Conservation (phyloP, 1,140 invertebrate genomes). For the Sycophila sp. region DNA sequence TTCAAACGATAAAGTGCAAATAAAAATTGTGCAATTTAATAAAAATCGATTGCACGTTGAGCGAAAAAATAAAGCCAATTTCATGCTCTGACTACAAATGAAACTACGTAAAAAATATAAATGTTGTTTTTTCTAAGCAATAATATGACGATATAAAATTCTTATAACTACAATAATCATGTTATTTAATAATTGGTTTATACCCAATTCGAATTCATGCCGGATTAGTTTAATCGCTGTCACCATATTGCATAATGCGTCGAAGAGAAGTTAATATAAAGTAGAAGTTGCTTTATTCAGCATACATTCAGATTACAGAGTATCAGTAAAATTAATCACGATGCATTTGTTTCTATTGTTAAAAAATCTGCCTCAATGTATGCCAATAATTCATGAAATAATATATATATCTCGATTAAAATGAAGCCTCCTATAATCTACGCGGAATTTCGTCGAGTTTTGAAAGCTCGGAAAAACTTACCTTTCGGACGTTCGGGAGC, state of each 20-base stretch:
- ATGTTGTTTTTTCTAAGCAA: slow-evolving; percentile 12
- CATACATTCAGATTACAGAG: neutral
- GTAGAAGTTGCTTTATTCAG: neutral
- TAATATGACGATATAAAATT: neutral
- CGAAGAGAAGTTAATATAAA: slow-evolving; percentile 20
- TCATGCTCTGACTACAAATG: slow-evolving; percentile 6
- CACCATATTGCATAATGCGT: slow-evolving; percentile 23
- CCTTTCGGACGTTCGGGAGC: slow-evolving; percentile 88
- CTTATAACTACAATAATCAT: neutral
- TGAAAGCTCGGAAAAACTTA: slow-evolving; percentile 60
- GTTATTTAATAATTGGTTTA: too few species aligned
- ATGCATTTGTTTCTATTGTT: too few species aligned
- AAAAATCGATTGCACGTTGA: slow-evolving; percentile 1
- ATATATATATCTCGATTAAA: neutral
- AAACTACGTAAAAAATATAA: too few species aligned
- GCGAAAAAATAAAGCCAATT: neutral
- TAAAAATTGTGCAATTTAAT: slow-evolving; percentile 17
- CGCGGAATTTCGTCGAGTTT: neutral
- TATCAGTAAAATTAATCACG: too few species aligned
- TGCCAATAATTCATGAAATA: neutral
- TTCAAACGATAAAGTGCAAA: slow-evolving; percentile 7
- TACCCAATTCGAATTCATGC: neutral
- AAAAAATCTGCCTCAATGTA: too few species aligned
- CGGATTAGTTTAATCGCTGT: slow-evolving; percentile 13
- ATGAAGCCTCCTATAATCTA: neutral